Evolutionary conservation across 2,888 invertebrate genomes (phyloP).

Genomic region (Barypeithes pellucidus): DNA sequence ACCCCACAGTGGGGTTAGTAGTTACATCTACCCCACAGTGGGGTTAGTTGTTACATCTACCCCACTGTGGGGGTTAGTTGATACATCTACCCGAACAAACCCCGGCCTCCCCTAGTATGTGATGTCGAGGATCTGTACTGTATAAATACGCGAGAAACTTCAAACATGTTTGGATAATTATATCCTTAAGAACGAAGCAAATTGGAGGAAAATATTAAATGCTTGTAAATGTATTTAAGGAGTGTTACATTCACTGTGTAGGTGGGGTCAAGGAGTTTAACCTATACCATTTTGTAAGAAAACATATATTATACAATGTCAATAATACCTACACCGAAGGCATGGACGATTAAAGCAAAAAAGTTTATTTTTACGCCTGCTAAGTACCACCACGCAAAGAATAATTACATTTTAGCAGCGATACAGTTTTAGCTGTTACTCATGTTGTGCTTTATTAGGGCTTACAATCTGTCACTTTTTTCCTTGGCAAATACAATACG

Average conservation of each 20-base stretch:
- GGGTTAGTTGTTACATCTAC: no score
- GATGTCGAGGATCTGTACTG: no score
- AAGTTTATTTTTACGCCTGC: background rate
- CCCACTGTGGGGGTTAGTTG: no score
- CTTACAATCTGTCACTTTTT: no score
- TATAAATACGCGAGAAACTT: no score
- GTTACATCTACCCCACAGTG: no score
- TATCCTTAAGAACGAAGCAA: background rate
- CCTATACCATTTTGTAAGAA: background rate
- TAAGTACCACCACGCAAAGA: conserved; percentile 1
- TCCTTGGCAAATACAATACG: no score
- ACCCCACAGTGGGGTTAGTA: no score
- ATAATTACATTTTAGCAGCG: background rate
- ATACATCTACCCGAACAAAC: no score
- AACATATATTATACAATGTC: background rate
- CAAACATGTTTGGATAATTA: no score
- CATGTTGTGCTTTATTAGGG: background rate
- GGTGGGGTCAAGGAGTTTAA: conserved; percentile 3
- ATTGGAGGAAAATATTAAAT: conserved; percentile 3
- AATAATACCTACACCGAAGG: background rate
- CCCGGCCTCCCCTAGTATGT: no score
- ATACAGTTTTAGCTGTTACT: background rate
- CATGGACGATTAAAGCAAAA: background rate
- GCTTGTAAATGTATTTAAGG: background rate
- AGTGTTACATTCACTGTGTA: background rate